These are phyloP conservation scores for Atractosteus spatula DNA, from an alignment of 2,113 vertebrate genomes.

Conservation along the genomic window DNA sequence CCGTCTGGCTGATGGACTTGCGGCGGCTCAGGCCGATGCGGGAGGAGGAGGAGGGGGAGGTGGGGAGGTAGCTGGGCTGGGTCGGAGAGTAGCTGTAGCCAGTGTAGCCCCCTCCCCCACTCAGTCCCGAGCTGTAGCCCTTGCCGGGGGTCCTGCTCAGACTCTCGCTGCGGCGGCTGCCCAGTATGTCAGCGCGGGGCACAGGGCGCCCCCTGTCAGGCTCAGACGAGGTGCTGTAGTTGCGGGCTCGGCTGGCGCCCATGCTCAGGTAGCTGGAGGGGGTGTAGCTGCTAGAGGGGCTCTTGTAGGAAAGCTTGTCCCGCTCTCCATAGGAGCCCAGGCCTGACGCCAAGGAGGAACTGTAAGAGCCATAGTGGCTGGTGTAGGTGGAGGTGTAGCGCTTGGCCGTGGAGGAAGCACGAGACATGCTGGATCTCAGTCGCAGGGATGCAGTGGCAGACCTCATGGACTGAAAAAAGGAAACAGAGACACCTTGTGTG, in stretches of 20 bases:
- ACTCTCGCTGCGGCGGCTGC: conserved; percentile 73
- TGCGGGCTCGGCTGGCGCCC: conserved; percentile 56
- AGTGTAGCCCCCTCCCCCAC: conserved; percentile 64
- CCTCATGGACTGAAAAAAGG: conserved; percentile 80
- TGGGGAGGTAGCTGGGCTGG: conserved; percentile 69
- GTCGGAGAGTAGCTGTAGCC: conserved; percentile 50
- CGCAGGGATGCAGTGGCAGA: conserved; percentile 57
- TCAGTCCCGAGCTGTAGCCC: conserved; percentile 61
- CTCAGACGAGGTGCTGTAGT: conserved; percentile 70
- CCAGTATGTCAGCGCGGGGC: conserved; percentile 71
- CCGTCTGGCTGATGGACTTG: conserved; percentile 85
- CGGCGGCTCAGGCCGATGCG: conserved; percentile 68
- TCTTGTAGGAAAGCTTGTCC: conserved; percentile 63
- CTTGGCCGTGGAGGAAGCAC: conserved; percentile 90
- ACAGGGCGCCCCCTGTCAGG: conserved; percentile 66
- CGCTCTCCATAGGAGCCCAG: conserved; percentile 74
- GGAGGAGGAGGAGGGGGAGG: conserved; percentile 51
- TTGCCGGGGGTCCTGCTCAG: conserved; percentile 67
- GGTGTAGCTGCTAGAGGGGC: conserved; percentile 53
- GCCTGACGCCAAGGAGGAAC: conserved; percentile 72
- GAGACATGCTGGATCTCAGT: conserved; percentile 85
- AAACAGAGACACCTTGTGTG: not conserved
- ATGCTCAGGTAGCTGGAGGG: conserved; percentile 73
- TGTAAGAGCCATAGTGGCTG: conserved; percentile 79
- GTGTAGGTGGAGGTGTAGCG: conserved; percentile 76